Evolutionary conservation across 1,140 invertebrate species (phyloP).

Genomic region (Drosophila trapezifrons): DNA sequence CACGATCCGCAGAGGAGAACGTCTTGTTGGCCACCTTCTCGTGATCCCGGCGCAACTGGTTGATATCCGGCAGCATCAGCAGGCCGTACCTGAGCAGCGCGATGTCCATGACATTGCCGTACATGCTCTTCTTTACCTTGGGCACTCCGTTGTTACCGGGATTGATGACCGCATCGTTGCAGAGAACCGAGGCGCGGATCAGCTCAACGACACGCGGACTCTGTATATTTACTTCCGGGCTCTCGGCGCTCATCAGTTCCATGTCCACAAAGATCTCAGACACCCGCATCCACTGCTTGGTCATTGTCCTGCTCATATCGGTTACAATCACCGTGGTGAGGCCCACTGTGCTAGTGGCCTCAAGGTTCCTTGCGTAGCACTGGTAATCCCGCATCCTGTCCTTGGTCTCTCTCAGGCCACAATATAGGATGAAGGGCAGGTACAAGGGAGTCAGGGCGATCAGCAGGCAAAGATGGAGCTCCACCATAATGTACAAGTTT

Average conservation of each 20-base stretch:
- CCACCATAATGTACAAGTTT: neutral
- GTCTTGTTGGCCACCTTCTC: conserved; percentile 27
- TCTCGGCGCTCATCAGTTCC: neutral
- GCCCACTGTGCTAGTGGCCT: conserved; percentile 43
- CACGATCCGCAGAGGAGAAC: neutral
- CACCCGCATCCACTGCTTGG: conserved; percentile 19
- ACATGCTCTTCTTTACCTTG: conserved; percentile 14
- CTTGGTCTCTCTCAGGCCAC: conserved; percentile 22
- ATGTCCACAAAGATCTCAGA: conserved; percentile 49
- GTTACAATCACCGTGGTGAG: conserved; percentile 52
- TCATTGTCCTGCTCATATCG: conserved; percentile 32
- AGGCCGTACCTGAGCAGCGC: conserved; percentile 42
- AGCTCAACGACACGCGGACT: conserved; percentile 12
- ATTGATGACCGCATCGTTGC: conserved; percentile 44
- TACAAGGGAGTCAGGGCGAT: conserved; percentile 32
- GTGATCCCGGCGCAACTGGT: conserved; percentile 21
- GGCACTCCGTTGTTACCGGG: conserved; percentile 45
- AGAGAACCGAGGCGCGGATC: conserved; percentile 36
- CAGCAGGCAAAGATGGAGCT: conserved; percentile 21
- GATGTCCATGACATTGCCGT: conserved; percentile 35
- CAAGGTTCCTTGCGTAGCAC: conserved; percentile 43
- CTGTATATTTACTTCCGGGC: rapidly evolving
- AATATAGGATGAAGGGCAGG: conserved; percentile 40
- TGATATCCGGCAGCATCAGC: conserved; percentile 5
- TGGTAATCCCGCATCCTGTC: neutral